phyloP scores from a whole-genome alignment of 1,140 invertebrate species.

The Sipha flava region DNA sequence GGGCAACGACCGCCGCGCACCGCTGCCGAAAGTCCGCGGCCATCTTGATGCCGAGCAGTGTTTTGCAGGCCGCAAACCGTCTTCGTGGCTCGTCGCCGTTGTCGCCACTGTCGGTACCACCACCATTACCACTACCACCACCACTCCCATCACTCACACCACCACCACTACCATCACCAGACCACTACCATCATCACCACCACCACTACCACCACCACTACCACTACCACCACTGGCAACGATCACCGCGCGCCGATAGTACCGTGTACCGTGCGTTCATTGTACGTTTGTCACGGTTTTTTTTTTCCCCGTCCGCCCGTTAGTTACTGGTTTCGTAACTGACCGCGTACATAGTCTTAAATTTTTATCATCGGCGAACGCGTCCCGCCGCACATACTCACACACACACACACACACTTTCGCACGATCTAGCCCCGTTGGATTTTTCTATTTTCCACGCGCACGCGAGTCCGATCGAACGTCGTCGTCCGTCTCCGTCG shows the following conservation, averaged over 20 bases:
- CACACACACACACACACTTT: neutral
- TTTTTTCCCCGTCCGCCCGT: neutral
- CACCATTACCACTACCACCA: no score
- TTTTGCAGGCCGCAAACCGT: neutral
- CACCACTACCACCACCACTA: neutral
- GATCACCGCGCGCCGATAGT: neutral
- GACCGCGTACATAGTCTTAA: neutral
- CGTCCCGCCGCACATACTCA: neutral
- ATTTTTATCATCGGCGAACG: neutral
- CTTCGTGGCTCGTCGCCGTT: neutral
- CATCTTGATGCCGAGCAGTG: slow-evolving; percentile 20
- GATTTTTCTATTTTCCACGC: slow-evolving; percentile 8
- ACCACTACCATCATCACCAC: neutral
- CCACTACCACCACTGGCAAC: neutral
- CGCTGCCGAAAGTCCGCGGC: neutral
- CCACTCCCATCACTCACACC: neutral
- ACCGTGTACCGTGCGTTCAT: neutral
- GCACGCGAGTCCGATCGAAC: neutral
- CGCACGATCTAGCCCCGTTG: neutral
- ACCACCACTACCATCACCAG: no score
- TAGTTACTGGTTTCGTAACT: slow-evolving; percentile 22
- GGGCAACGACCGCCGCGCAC: neutral
- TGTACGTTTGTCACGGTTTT: slow-evolving; percentile 21
- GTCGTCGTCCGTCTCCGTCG: neutral
- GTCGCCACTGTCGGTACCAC: no score